Evolutionary conservation across 2,797 vertebrate genomes (phyloP).

Genomic region (Emydoidea blandingii): DNA sequence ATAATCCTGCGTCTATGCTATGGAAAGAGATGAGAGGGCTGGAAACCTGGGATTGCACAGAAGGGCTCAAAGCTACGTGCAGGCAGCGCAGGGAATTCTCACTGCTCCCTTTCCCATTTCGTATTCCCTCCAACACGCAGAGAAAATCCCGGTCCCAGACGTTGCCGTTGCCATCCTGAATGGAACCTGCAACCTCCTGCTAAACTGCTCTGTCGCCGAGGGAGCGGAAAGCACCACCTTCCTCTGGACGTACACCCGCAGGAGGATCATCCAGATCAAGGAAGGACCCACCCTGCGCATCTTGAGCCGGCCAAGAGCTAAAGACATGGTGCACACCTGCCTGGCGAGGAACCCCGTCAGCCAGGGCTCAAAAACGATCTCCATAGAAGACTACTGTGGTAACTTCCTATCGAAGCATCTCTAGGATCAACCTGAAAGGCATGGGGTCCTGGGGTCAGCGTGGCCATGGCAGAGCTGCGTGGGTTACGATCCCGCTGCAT

Average conservation of each 20-base stretch:
- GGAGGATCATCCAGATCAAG: background rate
- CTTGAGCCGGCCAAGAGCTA: background rate
- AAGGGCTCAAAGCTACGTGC: too few relatives aligned
- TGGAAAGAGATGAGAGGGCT: too few relatives aligned
- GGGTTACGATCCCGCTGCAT: too few relatives aligned
- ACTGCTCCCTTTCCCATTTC: background rate
- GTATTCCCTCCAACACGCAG: background rate
- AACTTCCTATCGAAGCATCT: background rate
- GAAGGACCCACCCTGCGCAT: background rate
- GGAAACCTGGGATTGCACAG: too few relatives aligned
- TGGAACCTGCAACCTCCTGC: background rate
- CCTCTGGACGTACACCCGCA: rapidly evolving
- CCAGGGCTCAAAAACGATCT: background rate
- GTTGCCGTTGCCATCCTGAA: background rate
- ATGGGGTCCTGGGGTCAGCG: too few relatives aligned
- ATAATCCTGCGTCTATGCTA: too few relatives aligned
- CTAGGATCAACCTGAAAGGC: too few relatives aligned
- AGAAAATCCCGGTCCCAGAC: background rate
- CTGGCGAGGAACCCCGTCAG: background rate
- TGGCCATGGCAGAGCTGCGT: too few relatives aligned
- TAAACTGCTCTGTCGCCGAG: background rate
- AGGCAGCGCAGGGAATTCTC: background rate
- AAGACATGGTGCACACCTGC: background rate
- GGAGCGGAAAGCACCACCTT: background rate
- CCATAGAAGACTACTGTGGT: background rate